Conservation (phyloP, 2,113 vertebrate genomes). For the Pomatorhinus ruficollis region DNA sequence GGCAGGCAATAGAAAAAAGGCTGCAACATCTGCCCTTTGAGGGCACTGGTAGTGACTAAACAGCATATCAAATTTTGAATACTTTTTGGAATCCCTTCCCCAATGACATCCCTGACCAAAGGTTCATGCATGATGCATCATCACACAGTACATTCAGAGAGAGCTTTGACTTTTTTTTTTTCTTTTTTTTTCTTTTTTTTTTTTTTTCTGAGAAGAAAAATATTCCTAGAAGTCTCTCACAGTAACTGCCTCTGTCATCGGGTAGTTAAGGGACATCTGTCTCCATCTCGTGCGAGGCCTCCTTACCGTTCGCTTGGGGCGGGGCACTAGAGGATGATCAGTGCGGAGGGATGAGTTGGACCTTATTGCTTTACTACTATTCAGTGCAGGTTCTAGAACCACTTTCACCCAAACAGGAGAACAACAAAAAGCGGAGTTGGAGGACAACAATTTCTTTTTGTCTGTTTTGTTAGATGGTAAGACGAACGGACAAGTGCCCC, state of each 20-base stretch:
- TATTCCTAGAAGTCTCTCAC: slow-evolving; percentile 81
- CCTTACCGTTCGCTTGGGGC: slow-evolving; percentile 80
- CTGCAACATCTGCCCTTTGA: slow-evolving; percentile 74
- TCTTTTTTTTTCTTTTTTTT: not conserved
- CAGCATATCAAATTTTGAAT: slow-evolving; percentile 78
- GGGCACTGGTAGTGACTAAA: slow-evolving; percentile 80
- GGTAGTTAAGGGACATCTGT: slow-evolving; percentile 77
- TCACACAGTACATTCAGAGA: slow-evolving; percentile 88
- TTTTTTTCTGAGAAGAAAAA: slow-evolving; percentile 70
- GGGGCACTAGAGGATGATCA: slow-evolving; percentile 76
- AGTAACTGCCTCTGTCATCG: slow-evolving; percentile 84
- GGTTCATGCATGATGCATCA: slow-evolving; percentile 87
- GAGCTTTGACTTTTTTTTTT: slow-evolving; percentile 68
- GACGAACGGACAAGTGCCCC: slow-evolving; percentile 87
- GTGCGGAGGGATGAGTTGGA: slow-evolving; percentile 83
- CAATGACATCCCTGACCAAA: slow-evolving; percentile 81
- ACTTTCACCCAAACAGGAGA: slow-evolving; percentile 81
- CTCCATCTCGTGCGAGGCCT: slow-evolving; percentile 78
- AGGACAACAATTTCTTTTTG: slow-evolving; percentile 83
- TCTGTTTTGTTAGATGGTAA: slow-evolving; percentile 87
- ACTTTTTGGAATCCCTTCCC: slow-evolving; percentile 80
- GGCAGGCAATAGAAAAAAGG: slow-evolving; percentile 80
- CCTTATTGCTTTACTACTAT: slow-evolving; percentile 92
- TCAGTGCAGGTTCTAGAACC: slow-evolving; percentile 91
- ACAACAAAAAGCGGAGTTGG: slow-evolving; percentile 77